Conservation (phyloP, 1,140 invertebrate species). For the Saccostrea echinata region DNA sequence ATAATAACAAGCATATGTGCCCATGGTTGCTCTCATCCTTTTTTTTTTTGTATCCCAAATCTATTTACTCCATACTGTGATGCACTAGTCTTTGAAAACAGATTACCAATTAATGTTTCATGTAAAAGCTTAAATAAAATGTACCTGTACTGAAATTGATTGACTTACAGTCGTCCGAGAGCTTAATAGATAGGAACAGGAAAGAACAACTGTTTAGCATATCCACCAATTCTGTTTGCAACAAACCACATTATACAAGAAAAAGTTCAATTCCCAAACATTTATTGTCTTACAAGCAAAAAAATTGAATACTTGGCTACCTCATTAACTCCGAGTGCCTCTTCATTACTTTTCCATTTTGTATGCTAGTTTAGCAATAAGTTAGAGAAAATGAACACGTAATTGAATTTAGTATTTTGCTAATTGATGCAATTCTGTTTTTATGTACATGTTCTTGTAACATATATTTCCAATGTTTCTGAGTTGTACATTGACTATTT, state of each 20-base stretch:
- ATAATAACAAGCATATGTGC: background rate
- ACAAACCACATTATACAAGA: too few species aligned
- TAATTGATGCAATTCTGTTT: background rate
- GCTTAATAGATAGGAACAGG: too few species aligned
- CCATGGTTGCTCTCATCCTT: background rate
- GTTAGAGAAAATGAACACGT: background rate
- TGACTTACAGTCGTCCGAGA: too few species aligned
- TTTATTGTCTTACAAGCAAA: too few species aligned
- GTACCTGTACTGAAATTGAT: too few species aligned
- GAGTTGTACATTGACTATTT: background rate
- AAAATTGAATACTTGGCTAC: too few species aligned
- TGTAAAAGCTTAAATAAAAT: too few species aligned
- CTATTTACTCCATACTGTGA: background rate
- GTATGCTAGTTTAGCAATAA: too few species aligned
- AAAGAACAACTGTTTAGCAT: too few species aligned
- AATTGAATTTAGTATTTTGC: background rate
- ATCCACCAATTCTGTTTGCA: too few species aligned
- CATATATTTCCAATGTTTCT: background rate
- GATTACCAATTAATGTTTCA: too few species aligned
- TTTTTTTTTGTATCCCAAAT: background rate
- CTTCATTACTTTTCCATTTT: background rate
- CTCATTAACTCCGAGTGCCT: background rate
- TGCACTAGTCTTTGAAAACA: background rate
- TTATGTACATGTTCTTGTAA: background rate
- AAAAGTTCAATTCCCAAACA: too few species aligned